These are phyloP conservation scores for Micromys minutus DNA, from an alignment of 2,113 vertebrate species.

Conservation along the genomic window DNA sequence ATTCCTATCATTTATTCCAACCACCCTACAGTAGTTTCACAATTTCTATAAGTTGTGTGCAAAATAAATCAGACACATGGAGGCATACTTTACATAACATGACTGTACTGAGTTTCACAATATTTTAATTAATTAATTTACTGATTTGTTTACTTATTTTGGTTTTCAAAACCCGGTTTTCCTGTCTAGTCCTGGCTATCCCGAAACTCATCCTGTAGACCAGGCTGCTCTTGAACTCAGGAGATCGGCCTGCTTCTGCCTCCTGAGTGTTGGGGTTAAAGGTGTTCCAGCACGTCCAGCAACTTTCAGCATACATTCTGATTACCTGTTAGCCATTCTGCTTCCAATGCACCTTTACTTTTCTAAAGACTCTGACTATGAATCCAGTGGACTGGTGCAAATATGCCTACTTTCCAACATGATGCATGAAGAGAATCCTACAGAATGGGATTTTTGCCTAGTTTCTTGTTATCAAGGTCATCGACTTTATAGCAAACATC, in stretches of 20 bases:
- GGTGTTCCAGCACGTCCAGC: not conserved
- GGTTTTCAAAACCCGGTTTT: not conserved
- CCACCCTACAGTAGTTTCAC: not conserved
- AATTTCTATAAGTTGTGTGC: constrained; percentile 31
- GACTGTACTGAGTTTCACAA: not conserved
- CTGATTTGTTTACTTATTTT: not conserved
- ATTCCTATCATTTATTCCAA: not conserved
- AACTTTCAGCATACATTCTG: not conserved
- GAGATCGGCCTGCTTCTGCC: not conserved
- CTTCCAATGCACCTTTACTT: not conserved
- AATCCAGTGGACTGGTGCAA: not conserved
- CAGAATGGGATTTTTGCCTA: not conserved
- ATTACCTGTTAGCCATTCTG: not conserved
- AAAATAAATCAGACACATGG: not conserved
- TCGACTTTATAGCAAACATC: not conserved
- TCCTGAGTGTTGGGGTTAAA: not conserved
- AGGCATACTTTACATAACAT: constrained; percentile 27
- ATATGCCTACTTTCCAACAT: not conserved
- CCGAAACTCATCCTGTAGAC: not conserved
- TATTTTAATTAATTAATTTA: not conserved
- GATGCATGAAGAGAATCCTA: constrained; percentile 20
- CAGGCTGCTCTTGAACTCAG: not conserved
- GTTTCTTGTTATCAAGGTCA: not conserved
- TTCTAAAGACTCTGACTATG: not conserved
- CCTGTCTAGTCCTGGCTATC: not conserved